A percentile compares a stretch with the other conserved stretches of the same genome.
phyloP scores from a whole-genome alignment of 2,888 invertebrate species.

The Mimachlamys varia region DNA sequence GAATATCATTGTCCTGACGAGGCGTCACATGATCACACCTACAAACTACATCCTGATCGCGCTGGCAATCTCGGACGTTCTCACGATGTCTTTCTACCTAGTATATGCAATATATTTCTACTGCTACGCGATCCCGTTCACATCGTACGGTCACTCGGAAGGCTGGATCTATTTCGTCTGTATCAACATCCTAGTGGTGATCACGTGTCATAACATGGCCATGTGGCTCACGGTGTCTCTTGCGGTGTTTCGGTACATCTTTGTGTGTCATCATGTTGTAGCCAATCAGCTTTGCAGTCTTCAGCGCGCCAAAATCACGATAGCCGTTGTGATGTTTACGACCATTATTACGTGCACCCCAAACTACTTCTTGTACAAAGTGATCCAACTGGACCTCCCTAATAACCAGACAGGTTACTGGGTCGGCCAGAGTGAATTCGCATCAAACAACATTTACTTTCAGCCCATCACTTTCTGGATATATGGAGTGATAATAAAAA shows the following conservation, averaged over 20 bases:
- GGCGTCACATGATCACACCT: constrained; percentile 94
- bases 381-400: constrained; percentile 50
- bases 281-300: constrained; percentile 78
- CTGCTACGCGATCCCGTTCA: constrained; percentile 66
- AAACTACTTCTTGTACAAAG: constrained; percentile 76
- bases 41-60: constrained; percentile 94
- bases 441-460: constrained; percentile 63
- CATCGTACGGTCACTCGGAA: constrained; percentile 64
- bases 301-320: constrained; percentile 75
- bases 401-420: constrained; percentile 67
- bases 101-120: constrained; percentile 82
- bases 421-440: constrained; percentile 69
- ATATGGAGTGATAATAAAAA: constrained; percentile 95
- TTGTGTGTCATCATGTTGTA: constrained; percentile 80
- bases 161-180: constrained; percentile 79
- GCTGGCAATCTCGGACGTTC: constrained; percentile 93
- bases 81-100: constrained; percentile 95
- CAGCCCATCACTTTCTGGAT: constrained; percentile 91
- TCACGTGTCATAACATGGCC: constrained; percentile 90
- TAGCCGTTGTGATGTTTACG: constrained; percentile 70
- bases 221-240: constrained; percentile 96
- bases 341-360: constrained; percentile 78
- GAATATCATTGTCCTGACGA: constrained; percentile 93
- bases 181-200: constrained; percentile 77
- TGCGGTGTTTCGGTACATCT: constrained; percentile 93